Evolutionary conservation across 2,113 vertebrate genomes (phyloP), one percentile per base, ranked within the genome.

Genomic region (Chrysochloris asiatica): DNA sequence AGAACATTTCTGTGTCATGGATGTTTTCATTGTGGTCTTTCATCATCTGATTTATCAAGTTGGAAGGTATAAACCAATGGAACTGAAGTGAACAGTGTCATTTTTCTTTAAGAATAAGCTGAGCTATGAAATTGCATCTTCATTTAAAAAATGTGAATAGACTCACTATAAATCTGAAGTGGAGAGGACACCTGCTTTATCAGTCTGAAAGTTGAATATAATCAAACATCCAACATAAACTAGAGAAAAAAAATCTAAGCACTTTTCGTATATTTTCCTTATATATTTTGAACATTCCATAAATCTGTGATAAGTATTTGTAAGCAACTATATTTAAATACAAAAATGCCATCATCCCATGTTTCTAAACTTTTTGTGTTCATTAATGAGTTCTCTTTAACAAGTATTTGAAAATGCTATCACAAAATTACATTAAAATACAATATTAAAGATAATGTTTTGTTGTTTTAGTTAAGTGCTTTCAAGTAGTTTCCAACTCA

Each of bases 81-180:
- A 93, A 79, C 33, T 41, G 71, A 80, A 72, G 78, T 73, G 56
- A 92, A 87, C 87, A 95, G 85, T 83, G 33, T 80, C 65, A 77
- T 95, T 90, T 96, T 95, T 95, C 79, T 94, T 89, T 78, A 67
- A 61, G 36, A 92, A 67, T 92, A 93, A 93, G 43, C 71, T 83
- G n/a, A 52, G 76, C 43, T 83, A 93, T 94, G 83, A 93, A 94
- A 95, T 79, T 81, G 30, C 88, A 90, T 95, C 83, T 90, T 80
- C 28, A 56, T 7, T 93, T 83, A 69, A 92, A 95, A 84, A 81
- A 86, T 41, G 16, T 87, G 86, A 76, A 50, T 38, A 83, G 30
- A 73, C 0, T 6, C 45, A 90, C 30, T 86, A 7, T 94, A 88
- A 71, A 30, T 80, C 45, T 41, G n/a, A 82, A n/a, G 3, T 36